phyloP scores from a whole-genome alignment of 2,797 vertebrate genomes.

The Vespertilio murinus region DNA sequence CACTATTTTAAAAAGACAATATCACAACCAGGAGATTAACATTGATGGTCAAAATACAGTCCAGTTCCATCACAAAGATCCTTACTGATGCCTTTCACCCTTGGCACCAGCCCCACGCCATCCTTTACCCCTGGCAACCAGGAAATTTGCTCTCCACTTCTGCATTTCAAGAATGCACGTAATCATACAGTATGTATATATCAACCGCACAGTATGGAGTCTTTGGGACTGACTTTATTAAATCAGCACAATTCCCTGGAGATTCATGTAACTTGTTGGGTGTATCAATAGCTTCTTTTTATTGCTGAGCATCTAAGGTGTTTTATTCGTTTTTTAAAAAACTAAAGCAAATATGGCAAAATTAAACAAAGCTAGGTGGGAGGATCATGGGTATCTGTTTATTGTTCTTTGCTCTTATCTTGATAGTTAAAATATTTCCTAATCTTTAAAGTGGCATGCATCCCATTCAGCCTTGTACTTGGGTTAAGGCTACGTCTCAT shows the following conservation, averaged over 20 bases:
- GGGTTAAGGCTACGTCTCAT: background rate
- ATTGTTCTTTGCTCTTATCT: constrained; percentile 26
- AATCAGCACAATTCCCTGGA: background rate
- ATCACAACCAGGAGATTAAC: background rate
- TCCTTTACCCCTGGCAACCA: background rate
- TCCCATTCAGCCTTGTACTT: background rate
- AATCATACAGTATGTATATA: background rate
- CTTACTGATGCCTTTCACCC: background rate
- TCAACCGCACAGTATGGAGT: background rate
- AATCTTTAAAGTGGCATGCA: background rate
- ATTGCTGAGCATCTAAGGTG: background rate
- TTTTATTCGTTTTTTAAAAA: background rate
- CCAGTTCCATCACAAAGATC: background rate
- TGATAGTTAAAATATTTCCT: background rate
- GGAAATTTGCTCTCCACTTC: background rate
- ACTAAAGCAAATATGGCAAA: constrained; percentile 17
- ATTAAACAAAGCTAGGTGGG: constrained; percentile 6
- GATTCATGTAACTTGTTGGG: background rate
- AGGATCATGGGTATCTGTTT: background rate
- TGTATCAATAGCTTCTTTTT: background rate
- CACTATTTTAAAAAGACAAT: no score
- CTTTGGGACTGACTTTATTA: constrained; percentile 19
- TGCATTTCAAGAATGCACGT: background rate
- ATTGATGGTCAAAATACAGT: background rate
- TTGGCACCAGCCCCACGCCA: background rate